phyloP scores from a whole-genome alignment of 2,797 vertebrate genomes.

The Pantherophis vulpinus region DNA sequence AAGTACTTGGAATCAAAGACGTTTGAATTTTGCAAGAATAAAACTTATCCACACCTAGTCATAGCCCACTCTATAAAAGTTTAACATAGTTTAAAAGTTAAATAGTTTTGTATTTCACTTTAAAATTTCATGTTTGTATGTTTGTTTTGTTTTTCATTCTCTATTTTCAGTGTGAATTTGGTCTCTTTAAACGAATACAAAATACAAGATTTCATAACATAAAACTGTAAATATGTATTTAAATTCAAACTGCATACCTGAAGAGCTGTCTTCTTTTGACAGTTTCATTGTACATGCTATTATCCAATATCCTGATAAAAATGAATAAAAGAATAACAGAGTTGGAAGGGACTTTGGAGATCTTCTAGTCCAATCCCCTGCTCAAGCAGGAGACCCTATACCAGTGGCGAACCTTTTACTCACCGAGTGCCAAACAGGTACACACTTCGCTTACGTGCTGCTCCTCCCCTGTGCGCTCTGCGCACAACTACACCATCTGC shows the following conservation, averaged over 20 bases:
- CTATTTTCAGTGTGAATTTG: not conserved
- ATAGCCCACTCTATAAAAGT: not conserved
- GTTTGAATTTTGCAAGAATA: not conserved
- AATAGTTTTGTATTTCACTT: not conserved
- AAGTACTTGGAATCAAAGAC: not conserved
- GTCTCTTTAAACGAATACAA: not conserved
- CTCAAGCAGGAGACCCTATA: too few species aligned
- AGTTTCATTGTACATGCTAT: slow-evolving; percentile 87
- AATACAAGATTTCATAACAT: not conserved
- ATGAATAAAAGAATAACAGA: slow-evolving; percentile 54
- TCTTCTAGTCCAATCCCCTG: too few species aligned
- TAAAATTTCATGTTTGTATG: too few species aligned
- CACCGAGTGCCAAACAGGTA: too few species aligned
- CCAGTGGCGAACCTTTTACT: too few species aligned
- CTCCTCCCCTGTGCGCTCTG: too few species aligned
- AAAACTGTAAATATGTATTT: slow-evolving; percentile 34
- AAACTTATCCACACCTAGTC: not conserved
- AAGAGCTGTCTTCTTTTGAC: slow-evolving; percentile 92
- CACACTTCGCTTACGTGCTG: too few species aligned
- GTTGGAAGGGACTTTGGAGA: too few species aligned
- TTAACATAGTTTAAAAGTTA: not conserved
- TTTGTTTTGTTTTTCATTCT: not conserved
- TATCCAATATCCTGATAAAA: slow-evolving; percentile 80
- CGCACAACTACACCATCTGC: too few species aligned
- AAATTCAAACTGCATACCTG: slow-evolving; percentile 81